Evolutionary conservation across 1,140 invertebrate species (phyloP), one percentile per base, ranked within the genome.

Genomic region (Microvelia longipes): DNA sequence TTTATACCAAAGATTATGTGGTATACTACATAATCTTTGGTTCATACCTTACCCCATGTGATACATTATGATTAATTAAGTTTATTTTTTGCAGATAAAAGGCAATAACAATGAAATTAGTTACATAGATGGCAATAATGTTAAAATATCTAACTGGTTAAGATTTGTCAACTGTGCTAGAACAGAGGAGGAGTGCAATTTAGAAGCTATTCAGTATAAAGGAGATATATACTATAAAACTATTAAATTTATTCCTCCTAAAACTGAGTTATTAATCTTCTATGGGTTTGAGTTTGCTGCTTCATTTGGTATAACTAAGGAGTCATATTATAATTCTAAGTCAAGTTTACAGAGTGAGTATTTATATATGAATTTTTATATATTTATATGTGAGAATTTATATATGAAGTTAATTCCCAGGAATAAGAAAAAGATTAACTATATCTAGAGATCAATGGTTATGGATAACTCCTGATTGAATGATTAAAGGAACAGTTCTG

Each of bases 111-210:
- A n/a, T n/a, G n/a, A n/a, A n/a, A n/a, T n/a, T n/a, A n/a, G n/a
- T n/a, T 64, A 24, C 24, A 64, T 64, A 13, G 62, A 64, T 25
- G 62, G 15, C 2, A 64, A 2, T 13, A 24, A 64, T 24, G 25
- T 24, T 13, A 5, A 5, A 24, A 15, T 24, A 15, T 24, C 15
- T 26, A 64, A 86, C 75, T 86, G 85, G 84, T 81, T 86, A 82
- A 79, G 84, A 2, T 86, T 81, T 72, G 81, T 86, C 0, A 86
- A 86, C 75, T 86, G 84, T 75, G 80, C 84, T 1, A 75, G 81
- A 29, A 75, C 79, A 71, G 78, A 78, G 70, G 69, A 71, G 64
- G 83, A 85, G 72, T 83, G 84, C 72, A 86, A 86, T 75, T 75
- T 86, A 1, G 75, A 82, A 2, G 83, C 84, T 0, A 85, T 82